Evolutionary conservation across 2,888 invertebrate species (phyloP), one percentile per base, ranked within the genome.

Genomic region (Oscheius onirici): DNA sequence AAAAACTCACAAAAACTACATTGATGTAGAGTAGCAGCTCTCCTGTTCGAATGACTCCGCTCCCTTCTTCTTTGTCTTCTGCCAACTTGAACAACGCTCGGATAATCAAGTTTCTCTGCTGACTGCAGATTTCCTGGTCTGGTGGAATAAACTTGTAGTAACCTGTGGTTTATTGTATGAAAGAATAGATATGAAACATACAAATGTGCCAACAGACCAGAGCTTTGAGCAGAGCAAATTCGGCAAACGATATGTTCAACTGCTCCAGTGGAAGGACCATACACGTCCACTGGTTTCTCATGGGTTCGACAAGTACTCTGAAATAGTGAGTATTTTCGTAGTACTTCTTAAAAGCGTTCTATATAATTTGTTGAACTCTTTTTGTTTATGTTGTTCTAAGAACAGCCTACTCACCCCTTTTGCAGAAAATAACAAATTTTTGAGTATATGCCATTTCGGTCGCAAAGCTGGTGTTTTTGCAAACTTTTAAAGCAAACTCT

Each of bases 121-220:
- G n/a, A 1, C 10, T 60, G n/a, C 60, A 60, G 44, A 60, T 60
- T 44, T 44, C 60, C n/a, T 43, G 60, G 20, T 43, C 44, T 8
- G 0, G 8, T 24, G 60, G 40, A 1, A 43, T 43, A 22, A 60
- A 60, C 20, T 60, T 60, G 26, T 60, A 60, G 22, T 60, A 60
- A 41, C 60, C 60, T 60, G 43, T 22, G 40, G 3, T 8, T 17
- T 10, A 55, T 11, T 15, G n/a, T n/a, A n/a, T n/a, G n/a, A n/a
- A n/a, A n/a, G n/a, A n/a, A n/a, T n/a, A n/a, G n/a, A n/a, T n/a
- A 2, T 13, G 3, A 43, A 10, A 60, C 60, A 17, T 43, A 60
- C 60, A 60, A 43, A 60, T 43, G 11, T 60, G 60, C 60, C 60
- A 60, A 11, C 20, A 60, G 3, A 60, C 60, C 20, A 60, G n/a